These are phyloP conservation scores for Apis mellifera DNA, from an alignment of 1,140 invertebrate species.

Conservation along the genomic window DNA sequence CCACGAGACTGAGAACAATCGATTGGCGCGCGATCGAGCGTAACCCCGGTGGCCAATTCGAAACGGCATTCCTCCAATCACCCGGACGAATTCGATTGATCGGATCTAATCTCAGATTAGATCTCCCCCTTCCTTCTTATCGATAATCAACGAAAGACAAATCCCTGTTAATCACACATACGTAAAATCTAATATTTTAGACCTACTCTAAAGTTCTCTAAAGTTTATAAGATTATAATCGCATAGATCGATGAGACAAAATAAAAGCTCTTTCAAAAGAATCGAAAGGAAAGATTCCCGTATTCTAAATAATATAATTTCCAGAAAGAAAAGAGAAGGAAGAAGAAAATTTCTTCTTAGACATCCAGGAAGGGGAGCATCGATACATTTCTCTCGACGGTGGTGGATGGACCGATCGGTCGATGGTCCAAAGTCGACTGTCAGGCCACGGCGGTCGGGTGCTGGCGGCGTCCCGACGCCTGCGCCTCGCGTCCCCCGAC, in stretches of 20 bases:
- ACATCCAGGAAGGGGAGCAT: too few relatives aligned
- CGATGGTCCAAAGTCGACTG: conserved; percentile 77
- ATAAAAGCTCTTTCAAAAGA: too few relatives aligned
- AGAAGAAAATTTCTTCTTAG: too few relatives aligned
- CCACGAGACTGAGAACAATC: not conserved
- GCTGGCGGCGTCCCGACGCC: conserved; percentile 68
- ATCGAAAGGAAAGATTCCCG: too few relatives aligned
- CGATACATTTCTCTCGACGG: not conserved
- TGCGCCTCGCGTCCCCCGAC: conserved; percentile 68
- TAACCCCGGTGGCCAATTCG: not conserved
- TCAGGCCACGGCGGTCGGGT: conserved; percentile 58
- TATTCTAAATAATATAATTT: too few relatives aligned
- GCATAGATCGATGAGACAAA: too few relatives aligned
- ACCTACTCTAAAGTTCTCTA: too few relatives aligned
- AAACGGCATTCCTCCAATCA: not conserved
- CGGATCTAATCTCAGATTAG: not conserved
- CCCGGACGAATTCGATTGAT: not conserved
- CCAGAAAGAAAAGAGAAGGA: too few relatives aligned
- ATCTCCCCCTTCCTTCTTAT: not conserved
- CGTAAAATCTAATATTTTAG: too few relatives aligned
- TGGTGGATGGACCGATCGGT: conserved; percentile 57
- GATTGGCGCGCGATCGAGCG: not conserved
- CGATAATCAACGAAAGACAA: too few relatives aligned
- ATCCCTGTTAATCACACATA: too few relatives aligned
- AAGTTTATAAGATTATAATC: too few relatives aligned